A percentile compares a stretch with the other conserved stretches of the same genome.
Evolutionary conservation across 2,113 vertebrate species (phyloP).

Genomic region (Salvelinus namaycush): DNA sequence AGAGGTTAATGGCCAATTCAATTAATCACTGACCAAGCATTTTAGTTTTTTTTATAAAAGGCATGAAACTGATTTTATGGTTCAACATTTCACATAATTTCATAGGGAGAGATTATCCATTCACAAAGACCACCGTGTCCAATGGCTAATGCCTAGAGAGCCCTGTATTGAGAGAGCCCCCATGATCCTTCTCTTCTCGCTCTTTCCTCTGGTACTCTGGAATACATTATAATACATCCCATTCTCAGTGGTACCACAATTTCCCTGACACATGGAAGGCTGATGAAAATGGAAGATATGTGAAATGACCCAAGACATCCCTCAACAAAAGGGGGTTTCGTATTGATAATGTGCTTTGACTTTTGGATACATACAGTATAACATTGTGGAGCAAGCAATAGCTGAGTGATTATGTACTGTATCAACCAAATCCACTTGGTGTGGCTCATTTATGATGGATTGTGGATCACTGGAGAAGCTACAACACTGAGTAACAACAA

Average conservation of each 20-base stretch:
- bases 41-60: slow-evolving; percentile 69
- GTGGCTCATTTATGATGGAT: too few species aligned
- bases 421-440: too few species aligned
- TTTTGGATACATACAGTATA: too few species aligned
- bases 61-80: slow-evolving; percentile 73
- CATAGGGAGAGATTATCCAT: slow-evolving; percentile 68
- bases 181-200: slow-evolving; percentile 45
- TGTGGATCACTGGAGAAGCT: too few species aligned
- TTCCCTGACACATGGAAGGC: slow-evolving; percentile 29
- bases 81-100: slow-evolving; percentile 70
- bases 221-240: slow-evolving; percentile 63
- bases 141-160: slow-evolving; percentile 51
- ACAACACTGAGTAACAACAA: not conserved
- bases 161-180: slow-evolving; percentile 51
- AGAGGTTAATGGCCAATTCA: slow-evolving; percentile 77
- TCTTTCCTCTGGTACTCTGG: slow-evolving; percentile 8
- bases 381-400: too few species aligned
- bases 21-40: slow-evolving; percentile 71
- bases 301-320: too few species aligned
- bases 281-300: slow-evolving; percentile 32
- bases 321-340: too few species aligned
- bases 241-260: slow-evolving; percentile 43
- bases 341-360: too few species aligned
- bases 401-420: too few species aligned
- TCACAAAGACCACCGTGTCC: slow-evolving; percentile 60